Conservation (phyloP, 2,797 vertebrate genomes). For the Anguilla pacifica region DNA sequence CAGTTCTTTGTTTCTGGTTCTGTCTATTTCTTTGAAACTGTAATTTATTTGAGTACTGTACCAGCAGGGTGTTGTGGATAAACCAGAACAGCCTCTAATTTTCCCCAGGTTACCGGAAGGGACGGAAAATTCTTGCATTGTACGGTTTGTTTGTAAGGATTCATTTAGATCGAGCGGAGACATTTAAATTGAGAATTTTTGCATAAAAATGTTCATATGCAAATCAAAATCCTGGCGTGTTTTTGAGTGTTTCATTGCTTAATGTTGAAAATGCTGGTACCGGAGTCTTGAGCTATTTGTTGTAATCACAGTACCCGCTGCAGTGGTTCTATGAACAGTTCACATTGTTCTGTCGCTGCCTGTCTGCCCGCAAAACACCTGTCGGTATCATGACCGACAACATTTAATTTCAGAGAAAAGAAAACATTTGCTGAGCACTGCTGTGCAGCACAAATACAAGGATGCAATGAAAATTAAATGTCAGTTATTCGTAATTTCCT, state of each 20-base stretch:
- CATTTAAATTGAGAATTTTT: background rate
- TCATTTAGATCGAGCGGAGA: background rate
- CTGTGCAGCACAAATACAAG: background rate
- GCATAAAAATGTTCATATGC: background rate
- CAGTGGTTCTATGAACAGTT: background rate
- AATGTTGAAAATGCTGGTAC: background rate
- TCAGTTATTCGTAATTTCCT: background rate
- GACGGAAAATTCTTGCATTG: background rate
- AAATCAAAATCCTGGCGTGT: background rate
- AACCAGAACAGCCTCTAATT: background rate
- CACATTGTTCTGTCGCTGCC: background rate
- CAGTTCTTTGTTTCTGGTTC: background rate
- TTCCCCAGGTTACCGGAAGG: background rate
- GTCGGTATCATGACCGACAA: background rate
- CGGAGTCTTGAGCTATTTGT: background rate
- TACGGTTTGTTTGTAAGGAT: background rate
- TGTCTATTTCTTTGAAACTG: conserved; percentile 10
- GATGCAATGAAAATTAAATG: background rate
- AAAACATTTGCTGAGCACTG: background rate
- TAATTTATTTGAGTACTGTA: conserved; percentile 25
- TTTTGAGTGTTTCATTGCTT: background rate
- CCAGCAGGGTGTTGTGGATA: background rate
- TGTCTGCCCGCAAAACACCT: background rate
- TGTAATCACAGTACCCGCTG: background rate
- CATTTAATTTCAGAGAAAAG: background rate